Evolutionary conservation across 2,888 invertebrate species (phyloP), one percentile per base, ranked within the genome.

Genomic region (Calameuta idolon): DNA sequence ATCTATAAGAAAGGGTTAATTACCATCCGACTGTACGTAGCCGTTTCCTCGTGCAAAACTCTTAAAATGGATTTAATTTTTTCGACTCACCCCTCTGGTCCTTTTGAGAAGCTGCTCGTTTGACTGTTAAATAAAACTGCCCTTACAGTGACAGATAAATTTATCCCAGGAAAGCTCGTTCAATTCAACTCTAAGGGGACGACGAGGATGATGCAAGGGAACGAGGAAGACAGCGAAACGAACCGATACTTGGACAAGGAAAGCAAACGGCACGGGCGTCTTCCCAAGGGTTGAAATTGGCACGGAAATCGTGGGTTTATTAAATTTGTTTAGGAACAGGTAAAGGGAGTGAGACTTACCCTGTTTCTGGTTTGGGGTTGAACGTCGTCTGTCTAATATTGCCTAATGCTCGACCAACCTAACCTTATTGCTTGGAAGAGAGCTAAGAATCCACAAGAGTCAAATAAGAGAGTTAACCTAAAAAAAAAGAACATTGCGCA

Each of bases 261-360:
- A 79, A 81, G 83, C 76, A 82, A 75, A 81, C 81, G 79, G 79
- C 81, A 80, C 81, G 75, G 79, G 81, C 84, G 81, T 83, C 82
- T 82, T 84, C 82, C 87, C 83, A 83, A 84, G 83, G 83, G 79
- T 83, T 81, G 83, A 87, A 85, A 87, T 88, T 87, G 87, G 84
- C 88, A 85, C 88, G 89, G 89, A 90, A 90, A 90, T 89, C 89
- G 88, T 87, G 86, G 87, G 87, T 87, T 91, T 91, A 90, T 91
- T 91, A 90, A 90, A 91, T 91, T 90, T 90, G 90, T 91, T 90
- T 90, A 89, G 89, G 87, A 81, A 85, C 85, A 83, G 84, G 85
- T 85, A 81, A 80, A 79, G 83, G 80, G 79, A 85, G 86, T 82
- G 15, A 69, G 37, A 40, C 30, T n/a, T 34, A 30, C 34, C 30